Evolutionary conservation across 2,888 invertebrate genomes (phyloP).

Genomic region (Hydrotaea diabolus): DNA sequence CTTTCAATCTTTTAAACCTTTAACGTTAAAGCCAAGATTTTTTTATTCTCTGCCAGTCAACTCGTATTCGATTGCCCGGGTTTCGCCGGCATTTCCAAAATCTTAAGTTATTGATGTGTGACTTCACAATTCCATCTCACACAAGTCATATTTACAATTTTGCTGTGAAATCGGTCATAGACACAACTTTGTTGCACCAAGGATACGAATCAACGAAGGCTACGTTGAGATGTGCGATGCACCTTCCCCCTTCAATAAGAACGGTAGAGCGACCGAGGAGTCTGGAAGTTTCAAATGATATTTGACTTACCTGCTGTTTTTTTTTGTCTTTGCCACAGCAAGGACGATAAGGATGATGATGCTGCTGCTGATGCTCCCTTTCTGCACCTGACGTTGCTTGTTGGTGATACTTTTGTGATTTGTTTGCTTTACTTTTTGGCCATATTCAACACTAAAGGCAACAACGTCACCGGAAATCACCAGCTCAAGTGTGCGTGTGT

Average conservation of each 20-base stretch:
- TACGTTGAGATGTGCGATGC: background rate
- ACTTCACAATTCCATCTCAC: conserved; percentile 6
- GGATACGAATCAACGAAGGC: background rate
- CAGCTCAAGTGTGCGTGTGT: background rate
- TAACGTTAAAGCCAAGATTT: too few species aligned
- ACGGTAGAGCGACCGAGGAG: too few species aligned
- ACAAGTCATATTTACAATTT: conserved; percentile 21
- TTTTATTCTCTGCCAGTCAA: background rate
- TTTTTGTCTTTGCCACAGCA: background rate
- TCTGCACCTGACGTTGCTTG: too few species aligned
- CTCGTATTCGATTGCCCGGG: background rate
- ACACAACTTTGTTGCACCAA: background rate
- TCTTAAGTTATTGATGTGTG: background rate
- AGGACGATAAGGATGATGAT: background rate
- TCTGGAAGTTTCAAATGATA: background rate
- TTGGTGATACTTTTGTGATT: conserved; percentile 28
- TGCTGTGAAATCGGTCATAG: background rate
- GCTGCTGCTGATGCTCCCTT: background rate
- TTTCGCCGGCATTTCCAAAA: background rate
- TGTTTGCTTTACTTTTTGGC: conserved; percentile 17
- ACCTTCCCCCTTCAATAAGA: background rate
- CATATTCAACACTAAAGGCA: conserved; percentile 14
- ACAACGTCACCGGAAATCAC: background rate
- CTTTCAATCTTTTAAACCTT: too few species aligned
- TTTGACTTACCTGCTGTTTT: conserved; percentile 2